phyloP scores from a whole-genome alignment of 2,888 invertebrate genomes.

The Lacanobia wlatinum region DNA sequence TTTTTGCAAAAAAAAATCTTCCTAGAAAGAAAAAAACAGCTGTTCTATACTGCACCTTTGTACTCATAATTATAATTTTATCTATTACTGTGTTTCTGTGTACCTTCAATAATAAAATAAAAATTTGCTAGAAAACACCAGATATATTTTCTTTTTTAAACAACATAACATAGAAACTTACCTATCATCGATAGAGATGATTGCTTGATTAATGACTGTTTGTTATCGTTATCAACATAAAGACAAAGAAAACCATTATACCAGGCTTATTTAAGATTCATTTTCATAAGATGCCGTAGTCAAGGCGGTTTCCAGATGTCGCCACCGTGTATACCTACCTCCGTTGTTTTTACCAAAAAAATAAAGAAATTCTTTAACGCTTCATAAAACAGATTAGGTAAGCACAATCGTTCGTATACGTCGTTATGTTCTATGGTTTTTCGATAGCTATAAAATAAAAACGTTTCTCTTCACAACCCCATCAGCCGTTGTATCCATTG shows the following conservation, averaged over 20 bases:
- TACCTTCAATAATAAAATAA: no score
- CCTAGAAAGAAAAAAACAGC: no score
- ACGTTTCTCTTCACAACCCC: slow-evolving; percentile 56
- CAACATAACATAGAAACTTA: no score
- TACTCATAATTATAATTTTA: no score
- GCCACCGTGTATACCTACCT: neutral
- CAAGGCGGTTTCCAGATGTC: neutral
- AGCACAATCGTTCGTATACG: slow-evolving; percentile 62
- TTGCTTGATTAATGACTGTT: no score
- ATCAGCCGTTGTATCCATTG: slow-evolving; percentile 62
- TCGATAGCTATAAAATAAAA: slow-evolving; percentile 68
- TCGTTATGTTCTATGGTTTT: slow-evolving; percentile 68
- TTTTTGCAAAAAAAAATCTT: no score
- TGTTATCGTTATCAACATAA: neutral
- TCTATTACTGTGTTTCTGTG: no score
- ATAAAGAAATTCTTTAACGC: slow-evolving; percentile 56
- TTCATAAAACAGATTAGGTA: slow-evolving; percentile 65
- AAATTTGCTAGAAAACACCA: no score
- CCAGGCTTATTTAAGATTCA: neutral
- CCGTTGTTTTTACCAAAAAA: slow-evolving; percentile 43
- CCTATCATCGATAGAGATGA: no score
- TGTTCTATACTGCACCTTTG: no score
- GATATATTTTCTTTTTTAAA: no score
- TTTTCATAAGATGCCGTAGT: neutral
- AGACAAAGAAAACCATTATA: neutral